Evolutionary conservation across 2,888 invertebrate genomes (phyloP).

Genomic region (Acleris cristana): DNA sequence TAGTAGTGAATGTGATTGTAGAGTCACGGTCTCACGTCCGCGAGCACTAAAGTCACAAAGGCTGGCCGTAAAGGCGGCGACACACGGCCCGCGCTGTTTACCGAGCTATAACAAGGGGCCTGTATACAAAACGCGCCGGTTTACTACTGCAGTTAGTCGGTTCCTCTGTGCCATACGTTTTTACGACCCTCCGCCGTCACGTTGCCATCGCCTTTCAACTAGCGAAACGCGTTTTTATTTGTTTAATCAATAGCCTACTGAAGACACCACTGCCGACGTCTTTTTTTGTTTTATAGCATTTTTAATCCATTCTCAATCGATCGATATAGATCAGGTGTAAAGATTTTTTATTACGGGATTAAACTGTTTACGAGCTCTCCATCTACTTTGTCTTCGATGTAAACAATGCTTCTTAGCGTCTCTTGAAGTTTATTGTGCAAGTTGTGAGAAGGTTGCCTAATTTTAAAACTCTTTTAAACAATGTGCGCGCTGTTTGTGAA

Average conservation of each 20-base stretch:
- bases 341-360: slow-evolving; percentile 75
- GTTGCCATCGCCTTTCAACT: slow-evolving; percentile 78
- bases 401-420: slow-evolving; percentile 60
- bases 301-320: slow-evolving; percentile 72
- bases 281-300: slow-evolving; percentile 76
- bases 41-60: slow-evolving; percentile 74
- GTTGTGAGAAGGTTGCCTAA: slow-evolving; percentile 60
- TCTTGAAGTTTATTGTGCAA: slow-evolving; percentile 61
- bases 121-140: slow-evolving; percentile 80
- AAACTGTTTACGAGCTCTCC: slow-evolving; percentile 78
- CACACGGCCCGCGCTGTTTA: slow-evolving; percentile 78
- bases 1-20: slow-evolving; percentile 43
- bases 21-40: slow-evolving; percentile 63
- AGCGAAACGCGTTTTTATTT: slow-evolving; percentile 81
- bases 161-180: slow-evolving; percentile 81
- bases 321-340: slow-evolving; percentile 75
- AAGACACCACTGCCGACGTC: slow-evolving; percentile 71
- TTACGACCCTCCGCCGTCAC: slow-evolving; percentile 78
- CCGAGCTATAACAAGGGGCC: slow-evolving; percentile 77
- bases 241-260: slow-evolving; percentile 81
- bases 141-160: slow-evolving; percentile 80
- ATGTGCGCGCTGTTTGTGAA: slow-evolving; percentile 53
- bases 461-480: slow-evolving; percentile 58
- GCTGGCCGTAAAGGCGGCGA: slow-evolving; percentile 78
- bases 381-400: slow-evolving; percentile 74